A percentile compares a stretch with the other conserved stretches of the same genome.
Evolutionary conservation across 2,113 vertebrate genomes (phyloP).

Genomic region (Notarius lentiginosus): DNA sequence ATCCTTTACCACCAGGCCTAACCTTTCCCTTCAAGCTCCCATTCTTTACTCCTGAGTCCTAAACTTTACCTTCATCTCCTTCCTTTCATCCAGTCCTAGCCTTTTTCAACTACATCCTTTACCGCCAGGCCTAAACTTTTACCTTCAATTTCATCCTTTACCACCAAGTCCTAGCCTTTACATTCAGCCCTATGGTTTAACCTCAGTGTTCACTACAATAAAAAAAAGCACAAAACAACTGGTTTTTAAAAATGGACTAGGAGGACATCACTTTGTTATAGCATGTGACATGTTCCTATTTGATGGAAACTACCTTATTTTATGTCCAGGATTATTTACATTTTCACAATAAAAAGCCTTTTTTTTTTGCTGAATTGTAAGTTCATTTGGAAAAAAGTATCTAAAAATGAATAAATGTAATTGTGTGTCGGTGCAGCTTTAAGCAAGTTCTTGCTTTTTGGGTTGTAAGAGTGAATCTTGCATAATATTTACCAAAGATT

Average conservation of each 20-base stretch:
- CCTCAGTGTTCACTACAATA: neutral
- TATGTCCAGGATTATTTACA: no score
- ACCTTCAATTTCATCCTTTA: neutral
- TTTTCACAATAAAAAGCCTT: neutral
- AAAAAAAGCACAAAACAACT: neutral
- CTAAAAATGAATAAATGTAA: neutral
- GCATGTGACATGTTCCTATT: no score
- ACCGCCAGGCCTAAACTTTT: neutral
- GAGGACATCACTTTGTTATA: no score
- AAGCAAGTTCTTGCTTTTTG: neutral
- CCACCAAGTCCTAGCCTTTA: neutral
- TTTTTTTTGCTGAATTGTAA: neutral
- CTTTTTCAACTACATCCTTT: neutral
- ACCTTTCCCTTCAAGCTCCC: neutral
- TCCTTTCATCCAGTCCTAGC: no score
- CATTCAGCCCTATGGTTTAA: neutral
- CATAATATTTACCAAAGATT: neutral
- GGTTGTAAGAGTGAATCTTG: neutral
- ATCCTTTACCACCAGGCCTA: neutral
- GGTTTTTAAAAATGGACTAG: neutral
- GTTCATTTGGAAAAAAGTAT: neutral
- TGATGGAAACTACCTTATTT: no score
- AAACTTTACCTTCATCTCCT: neutral
- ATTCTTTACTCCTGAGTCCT: neutral
- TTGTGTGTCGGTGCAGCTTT: neutral